These are phyloP conservation scores for Xanthorhoe spadicearia DNA, from an alignment of 2,888 invertebrate species.

Conservation along the genomic window DNA sequence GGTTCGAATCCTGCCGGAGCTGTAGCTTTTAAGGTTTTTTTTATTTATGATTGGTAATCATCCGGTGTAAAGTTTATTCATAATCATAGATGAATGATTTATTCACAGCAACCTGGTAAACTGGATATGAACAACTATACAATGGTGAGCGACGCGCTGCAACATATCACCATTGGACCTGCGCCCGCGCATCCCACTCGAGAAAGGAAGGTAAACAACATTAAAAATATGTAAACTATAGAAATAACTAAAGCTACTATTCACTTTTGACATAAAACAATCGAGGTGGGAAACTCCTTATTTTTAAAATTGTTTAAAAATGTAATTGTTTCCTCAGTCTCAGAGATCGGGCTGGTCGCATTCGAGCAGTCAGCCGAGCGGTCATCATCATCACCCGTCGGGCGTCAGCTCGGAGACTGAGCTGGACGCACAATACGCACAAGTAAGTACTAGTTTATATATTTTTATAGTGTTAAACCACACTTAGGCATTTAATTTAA, in stretches of 20 bases:
- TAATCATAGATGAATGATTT: not conserved
- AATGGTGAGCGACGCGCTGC: conserved; percentile 94
- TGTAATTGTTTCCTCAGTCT: conserved; percentile 53
- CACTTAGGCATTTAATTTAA: too few species aligned
- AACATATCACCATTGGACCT: conserved; percentile 85
- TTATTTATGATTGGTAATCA: too few species aligned
- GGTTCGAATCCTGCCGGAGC: too few species aligned
- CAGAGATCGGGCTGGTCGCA: conserved; percentile 72
- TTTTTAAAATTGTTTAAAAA: too few species aligned
- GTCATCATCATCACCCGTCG: conserved; percentile 75
- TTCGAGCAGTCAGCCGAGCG: conserved; percentile 58
- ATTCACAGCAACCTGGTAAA: conserved; percentile 92
- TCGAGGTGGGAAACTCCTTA: too few species aligned
- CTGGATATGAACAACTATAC: conserved; percentile 95
- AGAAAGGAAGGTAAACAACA: conserved; percentile 79
- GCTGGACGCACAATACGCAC: conserved; percentile 80
- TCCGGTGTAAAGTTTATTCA: not conserved
- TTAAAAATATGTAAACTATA: too few species aligned
- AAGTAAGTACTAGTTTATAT: conserved; percentile 68
- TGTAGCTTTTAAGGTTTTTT: too few species aligned
- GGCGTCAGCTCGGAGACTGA: conserved; percentile 83
- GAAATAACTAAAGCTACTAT: too few species aligned
- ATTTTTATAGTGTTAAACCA: too few species aligned
- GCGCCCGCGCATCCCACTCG: conserved; percentile 76
- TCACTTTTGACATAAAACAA: too few species aligned